These are phyloP conservation scores for Eupleurogrammus muticus DNA, from an alignment of 2,797 vertebrate genomes.

Conservation along the genomic window DNA sequence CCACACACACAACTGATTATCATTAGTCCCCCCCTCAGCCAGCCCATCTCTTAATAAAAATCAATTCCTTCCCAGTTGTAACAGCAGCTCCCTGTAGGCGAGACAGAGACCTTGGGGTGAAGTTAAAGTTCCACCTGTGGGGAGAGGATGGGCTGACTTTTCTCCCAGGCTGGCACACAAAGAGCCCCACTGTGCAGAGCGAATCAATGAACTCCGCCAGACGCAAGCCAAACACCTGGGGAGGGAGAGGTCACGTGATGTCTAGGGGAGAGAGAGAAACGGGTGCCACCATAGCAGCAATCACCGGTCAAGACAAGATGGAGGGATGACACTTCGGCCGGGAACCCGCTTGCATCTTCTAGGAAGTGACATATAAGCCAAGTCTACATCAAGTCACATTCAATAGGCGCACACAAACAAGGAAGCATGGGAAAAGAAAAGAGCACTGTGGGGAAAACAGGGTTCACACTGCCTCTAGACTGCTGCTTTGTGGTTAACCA, in stretches of 20 bases:
- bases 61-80: conserved; percentile 24
- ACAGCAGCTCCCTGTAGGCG: conserved; percentile 26
- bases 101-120: conserved; percentile 45
- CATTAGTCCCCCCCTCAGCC: conserved; percentile 21
- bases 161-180: conserved; percentile 75
- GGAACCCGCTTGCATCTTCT: conserved; percentile 14
- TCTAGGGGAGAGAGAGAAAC: conserved; percentile 7
- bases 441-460: conserved; percentile 53
- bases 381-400: conserved; percentile 12
- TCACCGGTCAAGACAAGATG: conserved; percentile 47
- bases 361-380: conserved; percentile 1
- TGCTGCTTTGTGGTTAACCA: conserved; percentile 71
- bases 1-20: conserved; percentile 32
- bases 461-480: conserved; percentile 52
- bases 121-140: conserved; percentile 76
- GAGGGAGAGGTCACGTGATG: conserved; percentile 68
- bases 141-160: conserved; percentile 66
- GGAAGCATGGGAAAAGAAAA: conserved; percentile 57
- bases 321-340: conserved; percentile 4
- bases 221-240: conserved; percentile 81
- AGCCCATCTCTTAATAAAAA: conserved; percentile 41
- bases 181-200: conserved; percentile 74
- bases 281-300: conserved; percentile 61
- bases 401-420: conserved; percentile 1
- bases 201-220: conserved; percentile 78